Conservation (phyloP, 2,888 invertebrate genomes). For the Xylocampa areola region DNA sequence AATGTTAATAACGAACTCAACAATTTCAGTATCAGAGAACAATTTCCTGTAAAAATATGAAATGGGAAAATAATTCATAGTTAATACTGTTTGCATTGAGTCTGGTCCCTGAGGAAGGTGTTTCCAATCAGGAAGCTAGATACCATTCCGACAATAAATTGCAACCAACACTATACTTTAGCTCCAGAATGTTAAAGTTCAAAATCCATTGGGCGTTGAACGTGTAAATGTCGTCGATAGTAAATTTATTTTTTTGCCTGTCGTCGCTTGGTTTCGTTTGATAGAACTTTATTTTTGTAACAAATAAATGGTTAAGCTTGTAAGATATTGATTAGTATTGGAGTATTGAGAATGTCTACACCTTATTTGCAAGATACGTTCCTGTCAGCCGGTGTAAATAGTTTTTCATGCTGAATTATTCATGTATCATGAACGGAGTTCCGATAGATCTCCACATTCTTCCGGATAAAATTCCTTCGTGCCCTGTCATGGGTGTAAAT, state of each 20-base stretch:
- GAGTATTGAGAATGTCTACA: neutral
- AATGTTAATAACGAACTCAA: slow-evolving; percentile 1
- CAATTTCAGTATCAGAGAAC: slow-evolving; percentile 9
- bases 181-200: neutral
- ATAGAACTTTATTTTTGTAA: slow-evolving; percentile 30
- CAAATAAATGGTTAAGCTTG: slow-evolving; percentile 16
- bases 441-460: no score
- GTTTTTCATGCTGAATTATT: no score
- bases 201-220: neutral
- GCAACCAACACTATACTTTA: slow-evolving; percentile 14
- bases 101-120: slow-evolving; percentile 31
- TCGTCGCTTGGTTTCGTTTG: slow-evolving; percentile 33
- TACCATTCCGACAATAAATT: slow-evolving; percentile 14
- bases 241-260: slow-evolving; percentile 21
- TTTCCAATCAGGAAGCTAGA: slow-evolving; percentile 41
- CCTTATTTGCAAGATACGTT: neutral
- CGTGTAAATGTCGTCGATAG: slow-evolving; percentile 25
- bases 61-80: slow-evolving; percentile 39
- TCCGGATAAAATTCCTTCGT: no score
- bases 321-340: slow-evolving; percentile 10
- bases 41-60: slow-evolving; percentile 30
- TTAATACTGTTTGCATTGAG: slow-evolving; percentile 30
- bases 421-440: no score
- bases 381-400: no score
- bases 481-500: no score